Base-by-base conservation (phyloP, 2,113 vertebrate genomes). In the Ictidomys tridecemlineatus region DNA sequence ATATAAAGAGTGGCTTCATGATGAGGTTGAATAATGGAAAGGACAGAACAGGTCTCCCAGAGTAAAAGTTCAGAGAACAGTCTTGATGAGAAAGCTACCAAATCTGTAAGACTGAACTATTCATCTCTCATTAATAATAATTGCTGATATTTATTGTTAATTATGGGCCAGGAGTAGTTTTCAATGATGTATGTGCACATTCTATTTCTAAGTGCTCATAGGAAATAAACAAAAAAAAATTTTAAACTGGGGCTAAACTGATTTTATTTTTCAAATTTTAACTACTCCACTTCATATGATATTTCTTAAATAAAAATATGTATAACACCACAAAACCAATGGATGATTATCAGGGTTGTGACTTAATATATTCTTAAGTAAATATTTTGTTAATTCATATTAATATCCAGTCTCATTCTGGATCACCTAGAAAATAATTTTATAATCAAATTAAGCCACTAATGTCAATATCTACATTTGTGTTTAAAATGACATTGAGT, bases 301-400 rank as follows among this genome's bases (percentile, higher is more conserved):
- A 84, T 67, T 82, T 90, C 58, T 82, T 48, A 76, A 56, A 79
- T 79, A 89, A 77, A 22, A 61, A 85, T 82, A 83, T 53, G 30
- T 14, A 85, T 14, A 80, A 70, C 1, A 26, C 30, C 63, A 45
- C 10, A 69, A 61, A 48, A 85, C 58, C 28, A 24, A 17, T 28
- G 22, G 13, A 51, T 61, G 22, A 74, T 37, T 53, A 39, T 58
- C 12, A 63, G 4, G 42, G 34, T 28, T 87, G 6, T 65, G 32
- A 87, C 42, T 42, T 45, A 53, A 70, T 67, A 26, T 34, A 26
- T 85, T 42, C 58, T 83, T 24, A 4, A 92, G 56, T 73, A 72
- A 69, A 18, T 37, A 26, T 22, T 32, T 83, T 39, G 74, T 85
- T 16, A 85, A 9, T 80, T 94, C 63, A 22, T 73, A 28, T 74